Conservation (phyloP, 2,888 invertebrate species). For the Agrenia bidenticulata region DNA sequence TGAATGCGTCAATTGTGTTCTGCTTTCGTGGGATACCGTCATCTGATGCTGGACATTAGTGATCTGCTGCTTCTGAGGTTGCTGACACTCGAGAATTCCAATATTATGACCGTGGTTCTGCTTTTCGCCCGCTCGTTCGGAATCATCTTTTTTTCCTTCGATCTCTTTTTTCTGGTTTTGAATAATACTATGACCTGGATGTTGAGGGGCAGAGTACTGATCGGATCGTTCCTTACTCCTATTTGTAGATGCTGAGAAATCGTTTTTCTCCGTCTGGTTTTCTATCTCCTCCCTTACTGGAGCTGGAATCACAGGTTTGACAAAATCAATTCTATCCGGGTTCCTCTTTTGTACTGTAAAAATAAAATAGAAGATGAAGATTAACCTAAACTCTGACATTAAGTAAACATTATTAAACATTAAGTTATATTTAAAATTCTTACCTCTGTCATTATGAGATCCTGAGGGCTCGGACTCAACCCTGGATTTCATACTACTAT, state of each 20-base stretch:
- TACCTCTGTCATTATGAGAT: slow-evolving; percentile 53
- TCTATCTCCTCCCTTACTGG: slow-evolving; percentile 47
- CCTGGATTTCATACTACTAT: slow-evolving; percentile 44
- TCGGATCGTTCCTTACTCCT: neutral
- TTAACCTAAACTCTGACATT: neutral
- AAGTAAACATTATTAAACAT: neutral
- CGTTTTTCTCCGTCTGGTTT: slow-evolving; percentile 32
- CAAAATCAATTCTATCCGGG: slow-evolving; percentile 48
- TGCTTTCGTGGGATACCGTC: neutral
- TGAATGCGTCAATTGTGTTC: neutral
- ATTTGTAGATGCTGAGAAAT: slow-evolving; percentile 13
- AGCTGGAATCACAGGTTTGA: slow-evolving; percentile 50
- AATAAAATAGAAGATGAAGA: slow-evolving; percentile 5
- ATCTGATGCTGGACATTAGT: slow-evolving; percentile 13
- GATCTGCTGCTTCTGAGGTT: slow-evolving; percentile 25
- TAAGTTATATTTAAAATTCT: neutral
- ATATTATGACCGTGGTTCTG: neutral
- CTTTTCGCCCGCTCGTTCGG: neutral
- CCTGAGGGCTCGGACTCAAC: slow-evolving; percentile 51
- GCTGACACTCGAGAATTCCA: neutral
- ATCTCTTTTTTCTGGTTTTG: neutral
- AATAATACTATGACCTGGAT: slow-evolving; percentile 15
- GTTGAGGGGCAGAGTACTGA: neutral
- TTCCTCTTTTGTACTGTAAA: slow-evolving; percentile 52
- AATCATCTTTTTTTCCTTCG: neutral